Conservation (phyloP, 2,888 invertebrate species). For the Ectemnius lituratus region DNA sequence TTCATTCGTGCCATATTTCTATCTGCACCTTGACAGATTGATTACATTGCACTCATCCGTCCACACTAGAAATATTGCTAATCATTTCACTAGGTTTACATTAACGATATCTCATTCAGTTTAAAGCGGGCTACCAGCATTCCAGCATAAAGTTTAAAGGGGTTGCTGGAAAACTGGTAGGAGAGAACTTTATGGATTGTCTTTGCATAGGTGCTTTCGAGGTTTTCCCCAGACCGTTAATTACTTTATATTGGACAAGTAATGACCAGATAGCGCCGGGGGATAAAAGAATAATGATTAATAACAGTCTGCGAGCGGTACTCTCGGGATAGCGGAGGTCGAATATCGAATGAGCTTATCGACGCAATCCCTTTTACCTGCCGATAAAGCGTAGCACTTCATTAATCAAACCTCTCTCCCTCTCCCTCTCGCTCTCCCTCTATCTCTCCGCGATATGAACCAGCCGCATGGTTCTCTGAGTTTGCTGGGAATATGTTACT, state of each 20-base stretch:
- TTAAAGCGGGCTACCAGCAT: no score
- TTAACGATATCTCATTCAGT: no score
- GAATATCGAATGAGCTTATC: constrained; percentile 35
- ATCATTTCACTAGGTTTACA: no score
- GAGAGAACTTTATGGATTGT: not conserved
- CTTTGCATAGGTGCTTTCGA: no score
- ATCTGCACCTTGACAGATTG: not conserved
- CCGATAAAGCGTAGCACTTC: constrained; percentile 18
- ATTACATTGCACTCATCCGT: not conserved
- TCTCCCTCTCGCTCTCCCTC: not conserved
- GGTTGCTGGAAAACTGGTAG: constrained; percentile 1
- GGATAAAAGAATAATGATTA: constrained; percentile 15
- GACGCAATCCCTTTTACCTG: constrained; percentile 28
- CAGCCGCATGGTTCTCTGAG: no score
- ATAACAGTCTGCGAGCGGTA: constrained; percentile 26
- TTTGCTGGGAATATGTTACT: no score
- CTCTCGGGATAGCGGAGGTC: constrained; percentile 3
- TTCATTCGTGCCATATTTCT: not conserved
- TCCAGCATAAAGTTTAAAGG: no score
- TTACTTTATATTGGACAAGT: no score
- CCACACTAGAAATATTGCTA: not conserved
- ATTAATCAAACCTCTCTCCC: constrained; percentile 41
- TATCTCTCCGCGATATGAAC: not conserved
- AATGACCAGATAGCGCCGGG: no score
- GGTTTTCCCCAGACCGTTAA: no score